Evolutionary conservation across 2,888 invertebrate species (phyloP).

Genomic region (Morpho deidamia): DNA sequence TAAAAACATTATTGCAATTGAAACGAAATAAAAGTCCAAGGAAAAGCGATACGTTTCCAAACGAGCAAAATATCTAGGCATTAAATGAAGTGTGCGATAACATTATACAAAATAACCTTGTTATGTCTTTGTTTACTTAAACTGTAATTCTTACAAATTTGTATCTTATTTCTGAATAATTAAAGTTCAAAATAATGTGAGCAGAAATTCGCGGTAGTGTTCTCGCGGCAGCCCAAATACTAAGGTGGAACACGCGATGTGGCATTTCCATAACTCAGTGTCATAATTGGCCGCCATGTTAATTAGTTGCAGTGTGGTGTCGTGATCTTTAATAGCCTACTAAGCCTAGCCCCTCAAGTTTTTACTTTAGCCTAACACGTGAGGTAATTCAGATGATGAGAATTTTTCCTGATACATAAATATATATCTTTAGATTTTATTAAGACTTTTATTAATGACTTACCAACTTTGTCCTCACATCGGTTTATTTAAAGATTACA

Average conservation of each 20-base stretch:
- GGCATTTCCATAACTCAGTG: conserved; percentile 55
- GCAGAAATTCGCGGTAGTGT: conserved; percentile 5
- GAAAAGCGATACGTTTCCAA: conserved; percentile 2
- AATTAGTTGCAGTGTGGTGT: conserved; percentile 41
- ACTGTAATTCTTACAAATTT: neutral
- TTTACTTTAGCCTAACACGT: neutral
- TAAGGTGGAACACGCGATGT: conserved; percentile 48
- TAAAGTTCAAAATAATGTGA: conserved; percentile 4
- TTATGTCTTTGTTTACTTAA: conserved; percentile 15
- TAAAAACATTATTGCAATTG: too few species aligned
- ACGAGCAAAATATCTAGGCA: conserved; percentile 9
- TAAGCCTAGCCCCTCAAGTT: conserved; percentile 11
- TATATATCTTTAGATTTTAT: too few species aligned
- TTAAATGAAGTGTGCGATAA: conserved; percentile 11
- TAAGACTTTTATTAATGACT: too few species aligned
- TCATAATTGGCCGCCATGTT: conserved; percentile 52
- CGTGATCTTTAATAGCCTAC: conserved; percentile 26
- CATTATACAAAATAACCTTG: conserved; percentile 14
- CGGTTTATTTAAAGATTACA: too few species aligned
- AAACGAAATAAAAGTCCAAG: neutral
- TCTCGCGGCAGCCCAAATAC: conserved; percentile 26
- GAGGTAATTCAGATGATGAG: too few species aligned
- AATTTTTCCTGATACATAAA: too few species aligned
- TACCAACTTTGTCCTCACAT: too few species aligned
- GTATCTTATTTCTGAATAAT: neutral